Evolutionary conservation across 30 jellyfish, hydroid and myxozoan genomes (phyloP), one percentile per base, ranked within the genome.

Genomic region (Pelagia noctiluca): DNA sequence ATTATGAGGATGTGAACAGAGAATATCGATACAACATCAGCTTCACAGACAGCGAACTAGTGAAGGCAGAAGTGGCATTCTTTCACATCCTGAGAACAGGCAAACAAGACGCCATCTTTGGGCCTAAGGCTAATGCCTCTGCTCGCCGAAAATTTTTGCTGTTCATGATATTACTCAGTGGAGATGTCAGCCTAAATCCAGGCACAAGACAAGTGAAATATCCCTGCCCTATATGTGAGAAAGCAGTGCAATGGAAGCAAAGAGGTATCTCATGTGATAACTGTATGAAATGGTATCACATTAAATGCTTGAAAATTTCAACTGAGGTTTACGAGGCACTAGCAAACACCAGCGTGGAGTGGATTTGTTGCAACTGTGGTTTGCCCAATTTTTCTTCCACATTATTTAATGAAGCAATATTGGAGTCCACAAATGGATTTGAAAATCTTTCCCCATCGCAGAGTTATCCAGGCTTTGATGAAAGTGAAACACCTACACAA

Each of bases 331-430:
- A 71, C 22, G 71, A 71, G 84, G 84, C 33, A 35, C 33, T 71
- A 71, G 84, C 84, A 31, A 71, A 38, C 84, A 71, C 84, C 24
- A 71, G 84, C 48, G 46, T 71, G 16, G 68, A 71, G 33, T 71
- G 84, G 84, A 71, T 71, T 31, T 71, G 84, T 35, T 71, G 84
- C 84, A 26, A 71, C 18, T 71, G 84, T 71, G 84, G 84, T 35
- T 35, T 71, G 46, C 46, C 70, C 24, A 71, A 71, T 37, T 71
- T 71, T 71, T 71, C 84, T 7, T 71, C 84, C 24, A 7, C 84
- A 71, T 3, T 71, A 7, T 71, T 71, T 28, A 7, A 26, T 4
- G 84, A 71, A 71, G 60, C 84, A 2, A 71, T 71, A 3, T 26
- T 69, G 24, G 84, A 71, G 33, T 71, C 84, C 47, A 19, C 71